phyloP scores from a whole-genome alignment of 2,113 vertebrate species.

The Sciurus niger region DNA sequence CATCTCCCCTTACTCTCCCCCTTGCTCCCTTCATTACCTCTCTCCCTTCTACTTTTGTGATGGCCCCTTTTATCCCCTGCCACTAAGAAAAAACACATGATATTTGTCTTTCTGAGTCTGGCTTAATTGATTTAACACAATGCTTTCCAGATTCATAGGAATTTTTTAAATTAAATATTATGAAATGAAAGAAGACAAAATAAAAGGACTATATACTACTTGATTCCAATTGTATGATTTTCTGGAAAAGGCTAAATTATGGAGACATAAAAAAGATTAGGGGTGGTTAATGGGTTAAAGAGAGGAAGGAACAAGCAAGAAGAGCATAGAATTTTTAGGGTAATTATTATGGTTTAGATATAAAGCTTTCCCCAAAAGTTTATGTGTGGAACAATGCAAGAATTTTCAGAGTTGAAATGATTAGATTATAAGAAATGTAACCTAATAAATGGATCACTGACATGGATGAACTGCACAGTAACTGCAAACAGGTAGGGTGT shows the following conservation, averaged over 20 bases:
- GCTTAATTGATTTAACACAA: background rate
- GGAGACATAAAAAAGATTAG: background rate
- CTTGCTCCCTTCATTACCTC: background rate
- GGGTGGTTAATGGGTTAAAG: background rate
- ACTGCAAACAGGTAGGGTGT: too few relatives aligned
- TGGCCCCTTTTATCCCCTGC: too few relatives aligned
- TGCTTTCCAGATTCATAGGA: background rate
- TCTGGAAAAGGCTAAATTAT: background rate
- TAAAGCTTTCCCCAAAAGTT: too few relatives aligned
- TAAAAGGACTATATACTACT: background rate
- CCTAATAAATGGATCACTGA: too few relatives aligned
- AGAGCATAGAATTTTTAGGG: background rate
- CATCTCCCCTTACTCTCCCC: background rate
- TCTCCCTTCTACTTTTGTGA: background rate
- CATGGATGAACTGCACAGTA: too few relatives aligned
- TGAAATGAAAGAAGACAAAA: background rate
- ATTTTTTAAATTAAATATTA: conserved; percentile 44
- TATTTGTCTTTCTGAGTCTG: background rate
- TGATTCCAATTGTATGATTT: background rate
- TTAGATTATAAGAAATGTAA: too few relatives aligned
- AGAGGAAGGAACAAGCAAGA: background rate
- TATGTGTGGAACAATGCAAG: too few relatives aligned
- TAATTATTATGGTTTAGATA: background rate
- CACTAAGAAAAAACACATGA: background rate
- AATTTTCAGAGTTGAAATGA: too few relatives aligned